Evolutionary conservation across 2,113 vertebrate genomes (phyloP), one percentile per base, ranked within the genome.

Genomic region (Lathamus discolor): DNA sequence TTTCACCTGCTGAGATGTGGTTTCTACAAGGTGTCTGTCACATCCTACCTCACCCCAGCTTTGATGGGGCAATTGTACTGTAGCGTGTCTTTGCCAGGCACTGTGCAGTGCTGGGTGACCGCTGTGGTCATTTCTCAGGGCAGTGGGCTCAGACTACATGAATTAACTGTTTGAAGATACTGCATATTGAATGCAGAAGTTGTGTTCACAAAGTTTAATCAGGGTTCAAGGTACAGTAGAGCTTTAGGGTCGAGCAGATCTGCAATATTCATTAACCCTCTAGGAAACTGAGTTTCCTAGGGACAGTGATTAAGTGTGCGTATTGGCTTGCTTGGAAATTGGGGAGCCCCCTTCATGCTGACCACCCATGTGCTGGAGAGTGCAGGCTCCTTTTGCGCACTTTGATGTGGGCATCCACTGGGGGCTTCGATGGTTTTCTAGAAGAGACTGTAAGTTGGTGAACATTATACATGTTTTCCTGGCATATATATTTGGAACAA

Each of bases 291-390:
- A 37, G 9, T 37, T 28, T 33, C 37, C 37, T 39, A 39, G 37
- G 24, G 28, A 54, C 41, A 28, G 46, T 8, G 49, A 18, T 28
- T 51, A 63, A 57, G 29, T 1, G 0, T 28, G 22, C 5, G 8
- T 12, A 9, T 29, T 41, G 57, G 22, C 49, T 66, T 48, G 29
- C 9, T 37, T 66, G 64, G 28, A 49, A 55, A 33, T 17, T 46
- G 46, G 33, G 52, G 46, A 74, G 3, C 18, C 12, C 12, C 35
- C 19, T 63, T 62, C 33, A 10, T 3, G 9, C n/a, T 41, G 52
- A 59, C 22, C 0, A 0, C 13, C 39, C 9, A 0, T 8, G 46
- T 3, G 2, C 15, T 62, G 52, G 49, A 28, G 25, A 66, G 18
- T 0, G 9, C 29, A 35, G 37, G 37, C 29, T 77, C 11, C 63